Evolutionary conservation across 2,888 invertebrate species (phyloP).

Genomic region (Temnothorax rugatulus): DNA sequence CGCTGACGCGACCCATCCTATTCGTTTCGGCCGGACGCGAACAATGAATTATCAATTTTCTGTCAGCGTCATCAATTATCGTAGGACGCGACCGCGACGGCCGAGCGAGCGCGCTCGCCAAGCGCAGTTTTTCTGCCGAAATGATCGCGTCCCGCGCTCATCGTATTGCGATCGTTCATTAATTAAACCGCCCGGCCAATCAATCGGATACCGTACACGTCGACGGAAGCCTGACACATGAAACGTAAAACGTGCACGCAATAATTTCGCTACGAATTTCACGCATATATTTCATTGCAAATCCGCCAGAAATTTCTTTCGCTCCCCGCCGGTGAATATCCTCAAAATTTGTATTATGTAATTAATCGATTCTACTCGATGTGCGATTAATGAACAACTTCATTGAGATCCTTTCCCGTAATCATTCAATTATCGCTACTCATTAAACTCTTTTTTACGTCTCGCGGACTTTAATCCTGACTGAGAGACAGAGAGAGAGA

Average conservation of each 20-base stretch:
- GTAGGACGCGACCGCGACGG: constrained; percentile 65
- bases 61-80: constrained; percentile 76
- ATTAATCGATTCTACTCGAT: background rate
- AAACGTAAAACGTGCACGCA: constrained; percentile 24
- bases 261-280: constrained; percentile 52
- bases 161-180: constrained; percentile 63
- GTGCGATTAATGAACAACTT: background rate
- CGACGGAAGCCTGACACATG: constrained; percentile 45
- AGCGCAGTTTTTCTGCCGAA: constrained; percentile 53
- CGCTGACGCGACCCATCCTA: constrained; percentile 45
- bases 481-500: background rate
- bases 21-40: constrained; percentile 65
- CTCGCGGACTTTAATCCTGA: background rate
- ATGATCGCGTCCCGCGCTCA: constrained; percentile 50
- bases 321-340: background rate
- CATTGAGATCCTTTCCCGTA: background rate
- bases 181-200: constrained; percentile 61
- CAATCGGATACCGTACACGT: constrained; percentile 41
- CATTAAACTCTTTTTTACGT: background rate
- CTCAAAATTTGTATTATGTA: background rate
- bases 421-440: background rate
- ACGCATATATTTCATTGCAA: constrained; percentile 42
- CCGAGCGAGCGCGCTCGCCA: constrained; percentile 60
- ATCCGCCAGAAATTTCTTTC: constrained; percentile 24
- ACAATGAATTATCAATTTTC: constrained; percentile 80